A percentile compares a stretch with the other conserved stretches of the same genome.
Evolutionary conservation across 2,888 invertebrate species (phyloP).

Genomic region (Alviniconcha strummeri): DNA sequence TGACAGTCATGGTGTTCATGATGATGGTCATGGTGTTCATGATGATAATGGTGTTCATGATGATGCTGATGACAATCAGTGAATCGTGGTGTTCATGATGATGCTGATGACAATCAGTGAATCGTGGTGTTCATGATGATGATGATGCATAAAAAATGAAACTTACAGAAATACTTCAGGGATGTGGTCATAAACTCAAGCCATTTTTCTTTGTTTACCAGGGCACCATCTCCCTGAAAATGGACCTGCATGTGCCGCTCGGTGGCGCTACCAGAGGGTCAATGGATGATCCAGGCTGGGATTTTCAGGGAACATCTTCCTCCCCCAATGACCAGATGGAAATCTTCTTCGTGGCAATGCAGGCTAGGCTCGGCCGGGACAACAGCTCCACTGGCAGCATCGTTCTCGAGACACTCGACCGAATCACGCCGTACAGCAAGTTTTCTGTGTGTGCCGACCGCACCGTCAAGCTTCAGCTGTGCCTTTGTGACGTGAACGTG

Average conservation of each 20-base stretch:
- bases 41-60: too few species aligned
- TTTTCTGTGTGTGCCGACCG: constrained; percentile 54
- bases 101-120: too few species aligned
- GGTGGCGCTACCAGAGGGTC: not conserved
- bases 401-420: constrained; percentile 48
- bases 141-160: too few species aligned
- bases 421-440: constrained; percentile 55
- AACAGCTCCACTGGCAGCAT: not conserved
- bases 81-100: too few species aligned
- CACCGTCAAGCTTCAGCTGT: constrained; percentile 51
- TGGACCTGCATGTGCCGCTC: constrained; percentile 48
- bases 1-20: too few species aligned
- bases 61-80: too few species aligned
- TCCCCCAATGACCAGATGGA: constrained; percentile 30
- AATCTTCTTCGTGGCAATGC: constrained; percentile 50
- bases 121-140: too few species aligned
- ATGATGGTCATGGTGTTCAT: too few species aligned
- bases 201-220: not conserved
- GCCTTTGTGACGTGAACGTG: constrained; percentile 49
- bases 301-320: constrained; percentile 16
- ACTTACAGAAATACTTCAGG: too few species aligned
- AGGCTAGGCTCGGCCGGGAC: not conserved
- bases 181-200: too few species aligned
- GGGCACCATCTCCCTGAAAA: constrained; percentile 38
- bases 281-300: not conserved